Percentiles rank a stretch among this genome's conserved stretches.
phyloP scores from a whole-genome alignment of 2,113 vertebrate genomes.

The Ifrita kowaldi region DNA sequence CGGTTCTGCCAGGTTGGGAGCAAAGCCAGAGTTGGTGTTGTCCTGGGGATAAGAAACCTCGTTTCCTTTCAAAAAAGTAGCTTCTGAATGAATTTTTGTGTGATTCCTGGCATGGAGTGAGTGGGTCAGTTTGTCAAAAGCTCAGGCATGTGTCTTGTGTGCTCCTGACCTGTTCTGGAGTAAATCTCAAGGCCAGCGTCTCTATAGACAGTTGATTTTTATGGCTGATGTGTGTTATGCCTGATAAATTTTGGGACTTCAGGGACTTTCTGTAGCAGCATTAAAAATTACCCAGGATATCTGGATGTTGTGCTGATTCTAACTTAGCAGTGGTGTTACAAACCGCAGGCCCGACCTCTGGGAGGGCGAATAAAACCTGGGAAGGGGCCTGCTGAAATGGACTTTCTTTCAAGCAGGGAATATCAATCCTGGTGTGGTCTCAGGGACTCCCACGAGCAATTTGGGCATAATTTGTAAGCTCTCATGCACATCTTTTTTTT shows the following conservation, averaged over 20 bases:
- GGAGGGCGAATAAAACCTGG: not conserved
- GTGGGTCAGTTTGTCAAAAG: not conserved
- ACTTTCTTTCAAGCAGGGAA: not conserved
- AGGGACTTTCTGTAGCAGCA: not conserved
- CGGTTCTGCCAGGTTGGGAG: not conserved
- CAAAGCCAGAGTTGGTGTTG: not conserved
- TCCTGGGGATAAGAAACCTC: not conserved
- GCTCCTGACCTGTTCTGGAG: not conserved
- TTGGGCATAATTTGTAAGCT: not conserved
- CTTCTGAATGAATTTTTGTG: not conserved
- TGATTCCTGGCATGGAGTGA: not conserved
- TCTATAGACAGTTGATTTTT: not conserved
- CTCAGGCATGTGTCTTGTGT: accelerated
- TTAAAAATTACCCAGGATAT: not conserved
- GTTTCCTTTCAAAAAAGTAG: not conserved
- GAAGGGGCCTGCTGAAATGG: not conserved
- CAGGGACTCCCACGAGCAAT: not conserved
- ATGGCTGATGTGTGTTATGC: not conserved
- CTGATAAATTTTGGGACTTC: not conserved
- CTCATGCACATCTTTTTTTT: not conserved
- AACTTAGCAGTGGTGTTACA: not conserved
- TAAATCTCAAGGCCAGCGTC: not conserved
- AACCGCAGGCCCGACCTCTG: not conserved
- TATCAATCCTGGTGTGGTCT: not conserved
- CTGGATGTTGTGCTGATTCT: not conserved